phyloP scores from a whole-genome alignment of 2,888 invertebrate species.

The Perdita meconis region DNA sequence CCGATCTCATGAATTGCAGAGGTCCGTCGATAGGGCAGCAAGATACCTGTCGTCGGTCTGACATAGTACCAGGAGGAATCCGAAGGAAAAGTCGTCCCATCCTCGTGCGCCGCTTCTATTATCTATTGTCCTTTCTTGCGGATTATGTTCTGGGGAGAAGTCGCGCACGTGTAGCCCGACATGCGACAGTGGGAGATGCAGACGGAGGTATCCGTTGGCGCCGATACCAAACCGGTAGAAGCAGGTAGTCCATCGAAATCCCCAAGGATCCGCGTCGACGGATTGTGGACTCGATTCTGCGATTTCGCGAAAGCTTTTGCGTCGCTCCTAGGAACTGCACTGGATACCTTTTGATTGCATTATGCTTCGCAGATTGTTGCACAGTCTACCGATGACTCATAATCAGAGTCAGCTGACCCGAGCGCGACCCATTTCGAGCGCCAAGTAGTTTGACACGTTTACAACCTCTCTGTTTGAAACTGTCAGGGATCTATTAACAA shows the following conservation, averaged over 20 bases:
- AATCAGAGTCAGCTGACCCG: too few species aligned
- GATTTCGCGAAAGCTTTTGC: conserved; percentile 43
- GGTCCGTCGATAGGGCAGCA: not conserved
- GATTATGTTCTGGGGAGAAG: conserved; percentile 35
- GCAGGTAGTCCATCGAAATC: conserved; percentile 74
- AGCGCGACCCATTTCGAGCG: too few species aligned
- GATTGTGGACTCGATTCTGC: conserved; percentile 31
- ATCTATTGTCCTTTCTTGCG: conserved; percentile 63
- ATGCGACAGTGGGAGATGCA: conserved; percentile 59
- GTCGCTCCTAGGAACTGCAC: too few species aligned
- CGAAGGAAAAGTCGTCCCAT: conserved; percentile 45
- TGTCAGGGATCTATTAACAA: too few species aligned
- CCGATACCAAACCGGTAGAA: conserved; percentile 76
- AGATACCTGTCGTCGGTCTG: conserved; percentile 8
- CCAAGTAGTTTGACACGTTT: too few species aligned
- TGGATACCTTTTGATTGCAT: too few species aligned
- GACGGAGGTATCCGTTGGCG: conserved; percentile 72
- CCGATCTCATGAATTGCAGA: conserved; percentile 10
- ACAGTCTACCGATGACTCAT: too few species aligned
- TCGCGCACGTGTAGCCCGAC: conserved; percentile 59
- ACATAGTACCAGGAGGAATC: conserved; percentile 37
- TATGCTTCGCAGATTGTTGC: too few species aligned
- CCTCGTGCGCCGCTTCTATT: conserved; percentile 57
- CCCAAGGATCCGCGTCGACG: conserved; percentile 47
- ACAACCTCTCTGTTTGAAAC: too few species aligned